phyloP scores from a whole-genome alignment of 2,113 vertebrate species.

The Halcyon malimbica region DNA sequence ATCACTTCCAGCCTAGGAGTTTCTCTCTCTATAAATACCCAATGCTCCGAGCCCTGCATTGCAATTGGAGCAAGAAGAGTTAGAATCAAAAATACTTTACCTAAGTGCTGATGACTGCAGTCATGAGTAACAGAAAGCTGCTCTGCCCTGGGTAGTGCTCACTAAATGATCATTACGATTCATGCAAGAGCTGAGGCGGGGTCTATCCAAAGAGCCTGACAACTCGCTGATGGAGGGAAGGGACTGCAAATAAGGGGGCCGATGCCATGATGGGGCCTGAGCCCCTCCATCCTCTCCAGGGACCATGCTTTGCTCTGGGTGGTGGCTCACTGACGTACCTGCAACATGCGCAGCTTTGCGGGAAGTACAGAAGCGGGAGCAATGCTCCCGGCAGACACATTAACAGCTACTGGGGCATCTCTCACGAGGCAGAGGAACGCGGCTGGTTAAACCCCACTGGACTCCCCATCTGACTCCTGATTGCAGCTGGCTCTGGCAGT shows the following conservation, averaged over 20 bases:
- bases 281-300: neutral
- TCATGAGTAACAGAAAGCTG: neutral
- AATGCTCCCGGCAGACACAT: neutral
- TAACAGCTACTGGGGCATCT: neutral
- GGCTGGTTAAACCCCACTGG: neutral
- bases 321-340: neutral
- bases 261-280: neutral
- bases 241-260: neutral
- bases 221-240: neutral
- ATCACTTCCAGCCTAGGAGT: conserved; percentile 85
- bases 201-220: neutral
- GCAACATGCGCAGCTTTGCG: neutral
- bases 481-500: neutral
- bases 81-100: conserved; percentile 77
- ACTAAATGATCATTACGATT: neutral
- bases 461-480: too few relatives aligned
- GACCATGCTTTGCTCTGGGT: neutral
- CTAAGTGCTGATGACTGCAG: neutral
- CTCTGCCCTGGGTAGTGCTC: neutral
- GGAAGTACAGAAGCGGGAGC: neutral
- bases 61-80: conserved; percentile 95
- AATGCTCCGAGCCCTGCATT: conserved; percentile 97
- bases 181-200: neutral
- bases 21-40: conserved; percentile 98
- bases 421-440: neutral